Conservation (phyloP, 2,113 vertebrate species). For the Oenanthe melanoleuca region DNA sequence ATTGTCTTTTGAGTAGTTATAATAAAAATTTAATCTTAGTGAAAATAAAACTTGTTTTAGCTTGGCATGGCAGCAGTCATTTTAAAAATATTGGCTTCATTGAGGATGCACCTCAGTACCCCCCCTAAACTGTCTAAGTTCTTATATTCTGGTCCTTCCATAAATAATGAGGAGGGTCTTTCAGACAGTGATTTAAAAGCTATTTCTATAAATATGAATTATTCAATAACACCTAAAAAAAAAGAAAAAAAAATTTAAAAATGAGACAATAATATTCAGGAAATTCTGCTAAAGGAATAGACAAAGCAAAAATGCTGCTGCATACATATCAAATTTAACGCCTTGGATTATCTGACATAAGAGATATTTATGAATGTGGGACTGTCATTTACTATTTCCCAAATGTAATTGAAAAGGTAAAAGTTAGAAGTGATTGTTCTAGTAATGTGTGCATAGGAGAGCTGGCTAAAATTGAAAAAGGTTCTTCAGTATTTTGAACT, state of each 20-base stretch:
- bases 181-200: background rate
- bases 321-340: background rate
- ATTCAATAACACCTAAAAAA: background rate
- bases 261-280: background rate
- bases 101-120: background rate
- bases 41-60: background rate
- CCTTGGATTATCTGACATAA: background rate
- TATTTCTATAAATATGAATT: background rate
- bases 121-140: background rate
- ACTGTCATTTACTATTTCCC: background rate
- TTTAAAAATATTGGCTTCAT: background rate
- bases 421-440: background rate
- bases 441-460: background rate
- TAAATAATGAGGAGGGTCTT: background rate
- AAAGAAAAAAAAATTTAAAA: background rate
- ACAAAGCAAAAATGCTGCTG: background rate
- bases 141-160: background rate
- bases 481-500: constrained; percentile 1
- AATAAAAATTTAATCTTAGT: background rate
- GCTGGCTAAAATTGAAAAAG: background rate
- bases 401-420: background rate
- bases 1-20: background rate
- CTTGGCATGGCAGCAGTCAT: background rate
- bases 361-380: background rate
- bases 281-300: background rate